Conservation (phyloP, 2,888 invertebrate species). For the Oscheius sp. region DNA sequence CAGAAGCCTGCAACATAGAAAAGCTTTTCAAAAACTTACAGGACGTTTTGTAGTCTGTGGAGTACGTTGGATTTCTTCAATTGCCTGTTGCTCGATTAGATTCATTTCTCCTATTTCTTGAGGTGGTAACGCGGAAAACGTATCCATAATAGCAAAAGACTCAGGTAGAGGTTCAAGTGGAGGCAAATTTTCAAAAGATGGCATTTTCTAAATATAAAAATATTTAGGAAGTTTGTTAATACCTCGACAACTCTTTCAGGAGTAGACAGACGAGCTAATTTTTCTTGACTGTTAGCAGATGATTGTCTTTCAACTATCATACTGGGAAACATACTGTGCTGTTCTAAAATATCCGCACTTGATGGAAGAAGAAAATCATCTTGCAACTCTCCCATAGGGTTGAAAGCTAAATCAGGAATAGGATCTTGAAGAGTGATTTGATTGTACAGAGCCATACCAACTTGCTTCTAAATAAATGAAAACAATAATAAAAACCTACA, state of each 20-base stretch:
- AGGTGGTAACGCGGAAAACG: too few species aligned
- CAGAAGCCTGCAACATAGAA: not conserved
- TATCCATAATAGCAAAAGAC: too few species aligned
- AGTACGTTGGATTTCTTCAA: not conserved
- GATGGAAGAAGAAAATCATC: too few species aligned
- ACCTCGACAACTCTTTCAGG: too few species aligned
- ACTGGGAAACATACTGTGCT: too few species aligned
- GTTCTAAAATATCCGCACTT: too few species aligned
- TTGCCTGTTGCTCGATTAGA: not conserved
- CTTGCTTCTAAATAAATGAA: not conserved
- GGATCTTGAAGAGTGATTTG: slow-evolving; percentile 19
- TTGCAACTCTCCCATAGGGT: not conserved
- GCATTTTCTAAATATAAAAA: too few species aligned
- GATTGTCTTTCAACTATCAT: not conserved
- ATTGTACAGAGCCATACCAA: slow-evolving; percentile 8
- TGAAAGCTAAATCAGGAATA: not conserved
- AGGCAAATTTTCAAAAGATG: not conserved
- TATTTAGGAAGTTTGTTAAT: too few species aligned
- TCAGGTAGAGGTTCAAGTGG: too few species aligned
- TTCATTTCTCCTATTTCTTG: too few species aligned
- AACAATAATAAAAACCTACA: not conserved
- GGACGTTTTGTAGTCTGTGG: not conserved
- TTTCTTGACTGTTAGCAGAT: not conserved
- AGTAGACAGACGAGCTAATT: too few species aligned
- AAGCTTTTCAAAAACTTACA: not conserved